These are phyloP conservation scores for Sula dactylatra DNA, from an alignment of 2,113 vertebrate species.

Conservation along the genomic window DNA sequence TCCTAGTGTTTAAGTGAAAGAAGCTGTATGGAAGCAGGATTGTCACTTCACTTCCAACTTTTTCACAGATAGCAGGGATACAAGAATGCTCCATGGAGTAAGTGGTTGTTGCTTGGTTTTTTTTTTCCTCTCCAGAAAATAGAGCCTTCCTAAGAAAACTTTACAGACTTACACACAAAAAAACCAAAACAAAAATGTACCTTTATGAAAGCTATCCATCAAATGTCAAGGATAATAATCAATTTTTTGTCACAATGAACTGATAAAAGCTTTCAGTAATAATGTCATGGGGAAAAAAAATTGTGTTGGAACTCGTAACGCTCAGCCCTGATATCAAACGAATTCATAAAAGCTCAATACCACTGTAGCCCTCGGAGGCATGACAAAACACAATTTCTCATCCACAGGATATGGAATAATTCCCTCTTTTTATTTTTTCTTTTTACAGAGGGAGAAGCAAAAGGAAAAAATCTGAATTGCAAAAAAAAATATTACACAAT, in stretches of 20 bases:
- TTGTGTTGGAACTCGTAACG: conserved; percentile 84
- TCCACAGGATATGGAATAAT: conserved; percentile 80
- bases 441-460: conserved; percentile 52
- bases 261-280: conserved; percentile 88
- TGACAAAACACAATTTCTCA: conserved; percentile 87
- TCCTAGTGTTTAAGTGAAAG: not conserved
- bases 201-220: conserved; percentile 97
- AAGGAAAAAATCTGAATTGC: conserved; percentile 70
- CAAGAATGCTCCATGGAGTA: not conserved
- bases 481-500: conserved; percentile 58
- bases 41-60: conserved; percentile 7
- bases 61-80: not conserved
- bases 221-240: conserved; percentile 96
- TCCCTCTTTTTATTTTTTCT: conserved; percentile 59
- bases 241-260: conserved; percentile 95
- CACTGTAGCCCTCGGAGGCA: conserved; percentile 82
- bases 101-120: not conserved
- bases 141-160: conserved; percentile 38
- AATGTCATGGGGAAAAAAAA: conserved; percentile 83
- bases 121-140: conserved; percentile 38
- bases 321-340: conserved; percentile 81
- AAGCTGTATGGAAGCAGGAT: not conserved
- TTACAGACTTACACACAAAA: conserved; percentile 37
- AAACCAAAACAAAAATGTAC: not conserved
- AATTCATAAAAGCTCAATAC: conserved; percentile 84